These are phyloP conservation scores for Rhinolophus sinicus DNA, from an alignment of 2,113 vertebrate genomes.

Conservation along the genomic window DNA sequence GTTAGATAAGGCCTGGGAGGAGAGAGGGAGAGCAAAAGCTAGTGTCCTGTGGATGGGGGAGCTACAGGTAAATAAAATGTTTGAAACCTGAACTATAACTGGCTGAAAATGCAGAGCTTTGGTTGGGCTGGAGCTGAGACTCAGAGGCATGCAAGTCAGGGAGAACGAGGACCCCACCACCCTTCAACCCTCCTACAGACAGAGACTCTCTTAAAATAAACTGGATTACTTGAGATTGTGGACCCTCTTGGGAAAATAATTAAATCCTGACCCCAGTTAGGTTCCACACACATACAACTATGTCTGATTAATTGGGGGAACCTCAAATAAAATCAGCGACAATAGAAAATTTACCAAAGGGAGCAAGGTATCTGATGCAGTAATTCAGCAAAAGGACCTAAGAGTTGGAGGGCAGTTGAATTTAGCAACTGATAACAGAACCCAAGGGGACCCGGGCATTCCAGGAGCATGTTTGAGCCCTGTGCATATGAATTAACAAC, in stretches of 20 bases:
- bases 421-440: background rate
- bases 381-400: background rate
- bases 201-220: background rate
- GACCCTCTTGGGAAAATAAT: background rate
- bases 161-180: background rate
- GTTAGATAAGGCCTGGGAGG: background rate
- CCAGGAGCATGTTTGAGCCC: background rate
- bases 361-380: background rate
- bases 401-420: background rate
- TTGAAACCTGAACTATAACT: background rate
- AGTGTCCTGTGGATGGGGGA: too few relatives aligned
- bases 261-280: background rate
- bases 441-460: background rate
- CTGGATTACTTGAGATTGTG: background rate
- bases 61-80: background rate
- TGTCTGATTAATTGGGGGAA: background rate
- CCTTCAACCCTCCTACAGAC: background rate
- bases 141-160: background rate
- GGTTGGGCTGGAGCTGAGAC: background rate
- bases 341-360: background rate
- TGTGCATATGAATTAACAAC: background rate
- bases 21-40: background rate
- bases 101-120: background rate
- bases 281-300: background rate
- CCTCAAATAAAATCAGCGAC: slow-evolving; percentile 1